Percentiles rank a stretch among this genome's conserved stretches.
Evolutionary conservation across 2,797 vertebrate species (phyloP).

Genomic region (Anomalospiza imberbis): DNA sequence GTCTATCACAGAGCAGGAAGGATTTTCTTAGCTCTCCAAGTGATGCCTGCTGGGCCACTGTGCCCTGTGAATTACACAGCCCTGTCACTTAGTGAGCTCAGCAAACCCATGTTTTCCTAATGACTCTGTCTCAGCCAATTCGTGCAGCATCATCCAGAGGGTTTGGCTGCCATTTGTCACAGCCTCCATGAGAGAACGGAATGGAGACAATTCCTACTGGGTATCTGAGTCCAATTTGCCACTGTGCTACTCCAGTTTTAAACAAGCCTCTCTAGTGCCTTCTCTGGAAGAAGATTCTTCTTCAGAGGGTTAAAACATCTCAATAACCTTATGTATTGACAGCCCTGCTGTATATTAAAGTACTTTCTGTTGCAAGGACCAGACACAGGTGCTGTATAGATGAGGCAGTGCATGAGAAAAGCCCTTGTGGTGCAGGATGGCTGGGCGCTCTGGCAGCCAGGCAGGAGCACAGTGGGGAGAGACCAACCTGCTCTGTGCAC

Average conservation of each 20-base stretch:
- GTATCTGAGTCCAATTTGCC: neutral
- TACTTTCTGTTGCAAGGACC: neutral
- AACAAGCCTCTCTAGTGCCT: neutral
- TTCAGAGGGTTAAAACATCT: neutral
- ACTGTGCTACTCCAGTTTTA: neutral
- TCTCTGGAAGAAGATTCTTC: neutral
- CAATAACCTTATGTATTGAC: accelerated
- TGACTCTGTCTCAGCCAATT: neutral
- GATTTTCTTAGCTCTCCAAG: neutral
- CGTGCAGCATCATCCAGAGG: neutral
- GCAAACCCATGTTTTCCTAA: neutral
- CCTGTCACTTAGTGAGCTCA: neutral
- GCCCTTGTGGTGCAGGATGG: neutral
- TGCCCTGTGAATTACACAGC: neutral
- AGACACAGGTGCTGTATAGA: neutral
- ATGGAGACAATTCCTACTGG: neutral
- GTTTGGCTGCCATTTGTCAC: neutral
- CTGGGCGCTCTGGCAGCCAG: neutral
- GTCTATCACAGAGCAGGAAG: neutral
- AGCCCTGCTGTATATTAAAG: neutral
- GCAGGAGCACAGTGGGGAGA: neutral
- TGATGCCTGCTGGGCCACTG: neutral
- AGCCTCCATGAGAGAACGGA: neutral
- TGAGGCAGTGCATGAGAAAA: neutral
- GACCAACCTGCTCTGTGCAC: neutral